Evolutionary conservation across 2,113 vertebrate genomes (phyloP), one percentile per base, ranked within the genome.

Genomic region (Trogon melanurus): DNA sequence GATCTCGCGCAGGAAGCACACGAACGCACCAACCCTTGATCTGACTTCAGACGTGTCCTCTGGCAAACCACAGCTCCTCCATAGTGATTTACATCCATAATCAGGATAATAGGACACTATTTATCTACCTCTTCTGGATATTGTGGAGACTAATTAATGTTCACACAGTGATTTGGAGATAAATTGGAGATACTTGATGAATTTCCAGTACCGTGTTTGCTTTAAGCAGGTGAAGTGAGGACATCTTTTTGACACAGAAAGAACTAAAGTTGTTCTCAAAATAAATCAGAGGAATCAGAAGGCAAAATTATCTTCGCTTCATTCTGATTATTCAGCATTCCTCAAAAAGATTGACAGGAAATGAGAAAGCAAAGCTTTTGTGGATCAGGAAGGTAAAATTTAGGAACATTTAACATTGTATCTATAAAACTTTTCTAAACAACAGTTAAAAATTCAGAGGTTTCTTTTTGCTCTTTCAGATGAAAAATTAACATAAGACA

Each of bases 281-380:
- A 96, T 78, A 88, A 80, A 81, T 67, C 32, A 53, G 47, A 60
- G 53, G 34, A 21, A 82, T 87, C 74, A 83, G 90, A 94, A 94
- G 47, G 54, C 29, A 91, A 58, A 81, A 71, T 81, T 95, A 78
- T 60, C 67, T 91, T 94, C 85, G 64, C 50, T 92, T 89, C 75
- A 73, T 94, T 94, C 79, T 86, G 71, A 88, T 91, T 91, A 74
- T 81, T 95, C 92, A 96, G 88, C 84, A 87, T 81, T 91, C 51
- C 21, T 75, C 22, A 84, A 5, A 36, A 72, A 96, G 90, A 79
- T 14, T 93, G 91, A 88, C 64, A 83, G 78, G 27, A 89, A 96
- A 79, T 45, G 85, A 91, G 84, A 95, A 96, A 85, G 75, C 58
- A 95, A 91, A 79, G 70, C 74, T 93, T 75, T 79, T 0, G 0